Conservation (phyloP, 2,113 vertebrate genomes). For the Apodemus speciosus region DNA sequence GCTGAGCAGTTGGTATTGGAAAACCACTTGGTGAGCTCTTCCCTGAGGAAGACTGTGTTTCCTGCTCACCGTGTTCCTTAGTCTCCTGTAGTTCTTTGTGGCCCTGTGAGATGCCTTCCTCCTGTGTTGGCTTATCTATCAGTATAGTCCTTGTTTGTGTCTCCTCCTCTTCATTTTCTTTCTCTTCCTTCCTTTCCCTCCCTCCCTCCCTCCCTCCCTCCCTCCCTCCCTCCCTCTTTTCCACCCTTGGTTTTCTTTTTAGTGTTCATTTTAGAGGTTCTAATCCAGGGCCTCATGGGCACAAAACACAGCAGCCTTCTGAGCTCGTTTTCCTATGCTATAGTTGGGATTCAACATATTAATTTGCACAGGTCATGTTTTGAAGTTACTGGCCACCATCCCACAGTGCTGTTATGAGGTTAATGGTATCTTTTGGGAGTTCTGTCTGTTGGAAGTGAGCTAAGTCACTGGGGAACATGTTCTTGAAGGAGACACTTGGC, state of each 20-base stretch:
- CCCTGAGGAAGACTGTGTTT: not conserved
- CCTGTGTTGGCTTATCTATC: not conserved
- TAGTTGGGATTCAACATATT: not conserved
- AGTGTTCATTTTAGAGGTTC: not conserved
- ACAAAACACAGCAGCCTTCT: not conserved
- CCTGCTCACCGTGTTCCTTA: not conserved
- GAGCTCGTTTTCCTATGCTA: not conserved
- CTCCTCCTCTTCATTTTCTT: not conserved
- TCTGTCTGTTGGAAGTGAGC: not conserved
- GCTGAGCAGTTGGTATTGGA: not conserved
- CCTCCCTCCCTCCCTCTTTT: too few relatives aligned
- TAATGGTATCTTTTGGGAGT: too few relatives aligned
- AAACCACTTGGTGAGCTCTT: not conserved
- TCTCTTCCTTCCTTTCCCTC: too few relatives aligned
- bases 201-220: too few relatives aligned
- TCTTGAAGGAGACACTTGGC: not conserved
- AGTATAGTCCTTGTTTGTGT: not conserved
- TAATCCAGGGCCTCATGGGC: not conserved
- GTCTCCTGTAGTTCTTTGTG: not conserved
- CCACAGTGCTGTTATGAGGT: not conserved
- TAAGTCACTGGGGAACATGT: not conserved
- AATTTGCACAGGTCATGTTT: not conserved
- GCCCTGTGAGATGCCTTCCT: not conserved
- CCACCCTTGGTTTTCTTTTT: too few relatives aligned
- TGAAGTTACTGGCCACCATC: not conserved